A percentile compares a stretch with the other conserved stretches of the same genome.
phyloP scores from a whole-genome alignment of 2,888 invertebrate genomes.

The Temnothorax ravouxi region DNA sequence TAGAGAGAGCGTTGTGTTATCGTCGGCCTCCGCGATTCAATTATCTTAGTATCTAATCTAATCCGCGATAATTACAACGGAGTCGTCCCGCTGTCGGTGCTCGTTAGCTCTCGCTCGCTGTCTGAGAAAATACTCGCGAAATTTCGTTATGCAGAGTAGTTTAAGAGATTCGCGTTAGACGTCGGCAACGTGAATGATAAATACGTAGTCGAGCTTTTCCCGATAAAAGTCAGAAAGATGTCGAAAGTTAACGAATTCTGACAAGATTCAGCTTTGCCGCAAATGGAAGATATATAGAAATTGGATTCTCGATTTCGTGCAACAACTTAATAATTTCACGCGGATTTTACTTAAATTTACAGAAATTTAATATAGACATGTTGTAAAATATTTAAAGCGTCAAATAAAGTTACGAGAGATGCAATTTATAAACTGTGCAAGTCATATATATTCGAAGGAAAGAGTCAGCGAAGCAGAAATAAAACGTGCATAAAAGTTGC shows the following conservation, averaged over 20 bases:
- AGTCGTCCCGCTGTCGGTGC: conserved; percentile 35
- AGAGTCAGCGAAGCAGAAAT: not conserved
- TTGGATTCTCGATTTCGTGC: not conserved
- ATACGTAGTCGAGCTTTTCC: not conserved
- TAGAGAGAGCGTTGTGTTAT: conserved; percentile 17
- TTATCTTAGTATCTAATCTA: conserved; percentile 50
- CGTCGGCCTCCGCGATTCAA: conserved; percentile 29
- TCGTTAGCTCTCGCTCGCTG: conserved; percentile 21
- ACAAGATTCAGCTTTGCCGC: not conserved
- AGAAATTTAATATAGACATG: not conserved
- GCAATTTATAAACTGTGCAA: not conserved
- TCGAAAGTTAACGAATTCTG: not conserved
- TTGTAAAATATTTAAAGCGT: not conserved
- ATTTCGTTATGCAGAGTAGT: not conserved
- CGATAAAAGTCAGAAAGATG: not conserved
- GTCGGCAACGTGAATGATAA: not conserved
- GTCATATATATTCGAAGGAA: not conserved
- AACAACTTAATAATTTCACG: not conserved
- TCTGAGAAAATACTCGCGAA: conserved; percentile 19
- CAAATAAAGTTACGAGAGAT: not conserved
- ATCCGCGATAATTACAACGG: conserved; percentile 33
- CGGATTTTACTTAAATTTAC: not conserved
- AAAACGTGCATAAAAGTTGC: conserved; percentile 8
- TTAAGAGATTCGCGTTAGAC: not conserved
- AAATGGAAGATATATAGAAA: not conserved